Base-by-base conservation (phyloP, 2,797 vertebrate species). In the Chrosomus eos region DNA sequence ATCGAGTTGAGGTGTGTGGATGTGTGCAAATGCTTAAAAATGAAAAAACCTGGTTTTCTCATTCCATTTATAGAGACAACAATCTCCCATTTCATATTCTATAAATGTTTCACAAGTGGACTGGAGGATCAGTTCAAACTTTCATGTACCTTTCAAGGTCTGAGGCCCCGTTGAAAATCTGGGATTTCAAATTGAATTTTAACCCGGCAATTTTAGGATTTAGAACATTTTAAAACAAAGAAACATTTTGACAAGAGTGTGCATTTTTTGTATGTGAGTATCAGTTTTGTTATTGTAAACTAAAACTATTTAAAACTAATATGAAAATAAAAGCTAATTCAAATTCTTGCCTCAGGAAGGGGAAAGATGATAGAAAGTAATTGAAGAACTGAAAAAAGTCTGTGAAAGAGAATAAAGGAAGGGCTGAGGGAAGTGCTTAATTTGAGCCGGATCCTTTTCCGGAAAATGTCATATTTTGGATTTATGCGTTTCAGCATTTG, bases 31-130 rank as follows among this genome's bases (percentile, higher is more conserved):
- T 83, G 38, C 28, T 28, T 40, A 31, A 21, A 18, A 64, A 4
- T 10, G 7, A 3, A 38, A 53, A 76, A 55, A 23, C 0, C 16
- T 9, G 28, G 4, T 85, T 74, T 80, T 75, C 45, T 82, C 68
- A 31, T 81, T 81, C 5, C 0, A 4, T 71, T 71, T 43, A 58
- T 43, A 67, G 40, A 23, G 16, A 78, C 48, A 53, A 38, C 28
- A 55, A 28, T 51, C 13, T 74, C 58, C 58, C 45, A 81, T 80
- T 74, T 67, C 62, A 70, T n/a, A 85, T 81, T 67, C 38, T 55
- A 43, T 53, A 38, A 23, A 67, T 67, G 45, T 36, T 73, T 45
- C 55, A 80, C 58, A 48, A 38, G 16, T 72, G 33, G 58, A 43
- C 45, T 73, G 77, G 31, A 74, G 26, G 26, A 14, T 21, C 58